phyloP scores from a whole-genome alignment of 2,888 invertebrate genomes.

The Toxonevra muliebris region DNA sequence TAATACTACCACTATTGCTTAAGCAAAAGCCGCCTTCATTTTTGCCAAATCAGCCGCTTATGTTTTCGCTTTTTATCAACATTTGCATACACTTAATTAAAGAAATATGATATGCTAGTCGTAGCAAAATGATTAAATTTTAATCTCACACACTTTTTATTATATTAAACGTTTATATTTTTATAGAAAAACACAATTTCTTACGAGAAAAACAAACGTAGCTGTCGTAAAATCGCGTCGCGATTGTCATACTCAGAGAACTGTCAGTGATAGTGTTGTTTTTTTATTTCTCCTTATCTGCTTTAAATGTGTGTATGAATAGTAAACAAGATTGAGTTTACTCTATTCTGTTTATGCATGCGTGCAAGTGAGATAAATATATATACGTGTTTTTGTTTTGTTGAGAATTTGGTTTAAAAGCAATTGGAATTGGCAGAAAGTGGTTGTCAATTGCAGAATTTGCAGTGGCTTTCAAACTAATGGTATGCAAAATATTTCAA shows the following conservation, averaged over 20 bases:
- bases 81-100: neutral
- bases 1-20: slow-evolving; percentile 10
- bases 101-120: too few species aligned
- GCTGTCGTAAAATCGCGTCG: slow-evolving; percentile 21
- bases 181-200: neutral
- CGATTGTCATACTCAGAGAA: slow-evolving; percentile 21
- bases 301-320: too few species aligned
- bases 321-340: slow-evolving; percentile 2
- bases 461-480: slow-evolving; percentile 16
- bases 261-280: slow-evolving; percentile 13
- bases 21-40: slow-evolving; percentile 22
- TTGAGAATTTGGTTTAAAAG: neutral
- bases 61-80: slow-evolving; percentile 21
- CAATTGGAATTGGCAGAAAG: too few species aligned
- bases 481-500: neutral
- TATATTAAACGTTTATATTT: slow-evolving; percentile 7
- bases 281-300: neutral
- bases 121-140: too few species aligned
- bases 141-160: slow-evolving; percentile 9
- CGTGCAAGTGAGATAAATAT: slow-evolving; percentile 6
- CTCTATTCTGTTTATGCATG: neutral
- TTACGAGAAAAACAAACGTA: slow-evolving; percentile 1
- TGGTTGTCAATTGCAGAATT: neutral
- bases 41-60: slow-evolving; percentile 2
- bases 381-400: neutral